Evolutionary conservation across 2,888 invertebrate species (phyloP).

Genomic region (Hirudinaria manillensis): DNA sequence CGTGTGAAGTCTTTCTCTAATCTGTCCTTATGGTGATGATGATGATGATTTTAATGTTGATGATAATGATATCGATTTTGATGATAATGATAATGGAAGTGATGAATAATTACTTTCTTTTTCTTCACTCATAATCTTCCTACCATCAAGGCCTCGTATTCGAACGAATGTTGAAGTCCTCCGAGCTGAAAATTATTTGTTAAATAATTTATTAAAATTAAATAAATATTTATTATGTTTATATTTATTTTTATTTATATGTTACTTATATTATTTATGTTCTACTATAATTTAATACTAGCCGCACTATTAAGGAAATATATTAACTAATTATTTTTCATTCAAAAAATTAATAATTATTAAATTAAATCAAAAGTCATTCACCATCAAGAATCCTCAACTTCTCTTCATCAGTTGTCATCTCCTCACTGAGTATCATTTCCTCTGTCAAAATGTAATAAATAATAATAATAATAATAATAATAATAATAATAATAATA

Average conservation of each 20-base stretch:
- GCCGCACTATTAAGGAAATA: too few relatives aligned
- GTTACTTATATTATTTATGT: background rate
- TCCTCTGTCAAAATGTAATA: slow-evolving; percentile 71
- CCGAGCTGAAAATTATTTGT: background rate
- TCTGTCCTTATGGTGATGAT: slow-evolving; percentile 13
- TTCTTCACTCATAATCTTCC: slow-evolving; percentile 20
- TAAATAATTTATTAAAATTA: background rate
- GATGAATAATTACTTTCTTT: slow-evolving; percentile 14
- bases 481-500: background rate
- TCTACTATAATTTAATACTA: too few relatives aligned
- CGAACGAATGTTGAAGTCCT: slow-evolving; percentile 15
- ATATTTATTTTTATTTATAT: background rate
- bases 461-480: background rate
- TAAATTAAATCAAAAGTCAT: background rate
- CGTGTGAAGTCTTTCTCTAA: background rate
- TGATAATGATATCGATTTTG: background rate
- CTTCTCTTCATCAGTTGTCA: slow-evolving; percentile 98
- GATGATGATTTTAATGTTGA: background rate
- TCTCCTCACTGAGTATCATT: slow-evolving; percentile 96
- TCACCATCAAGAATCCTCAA: slow-evolving; percentile 97
- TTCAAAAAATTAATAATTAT: background rate
- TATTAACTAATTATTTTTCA: background rate
- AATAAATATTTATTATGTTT: background rate
- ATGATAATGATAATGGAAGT: background rate
- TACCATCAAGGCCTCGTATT: background rate